Conservation (phyloP, 2,113 vertebrate genomes). For the Peromyscus maniculatus region DNA sequence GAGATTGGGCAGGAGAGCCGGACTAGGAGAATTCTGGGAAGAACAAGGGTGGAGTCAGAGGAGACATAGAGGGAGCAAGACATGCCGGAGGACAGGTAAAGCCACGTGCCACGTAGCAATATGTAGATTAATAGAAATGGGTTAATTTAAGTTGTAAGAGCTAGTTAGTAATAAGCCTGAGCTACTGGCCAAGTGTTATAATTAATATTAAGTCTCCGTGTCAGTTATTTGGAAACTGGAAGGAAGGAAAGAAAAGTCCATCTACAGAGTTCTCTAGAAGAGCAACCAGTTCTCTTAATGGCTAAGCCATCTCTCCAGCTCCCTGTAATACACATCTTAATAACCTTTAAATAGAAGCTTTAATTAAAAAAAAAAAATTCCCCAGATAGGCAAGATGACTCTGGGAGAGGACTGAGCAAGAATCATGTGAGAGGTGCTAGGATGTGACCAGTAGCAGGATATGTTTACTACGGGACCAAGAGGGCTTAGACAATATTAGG, state of each 20-base stretch:
- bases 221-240: neutral
- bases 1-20: neutral
- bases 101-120: neutral
- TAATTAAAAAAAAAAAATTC: neutral
- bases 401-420: neutral
- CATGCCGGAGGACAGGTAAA: neutral
- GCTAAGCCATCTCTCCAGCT: neutral
- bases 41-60: neutral
- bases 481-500: neutral
- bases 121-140: neutral
- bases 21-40: neutral
- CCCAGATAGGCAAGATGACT: neutral
- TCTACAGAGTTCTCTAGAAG: neutral
- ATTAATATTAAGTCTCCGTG: neutral
- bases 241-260: neutral
- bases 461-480: neutral
- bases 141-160: neutral
- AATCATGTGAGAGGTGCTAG: neutral
- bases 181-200: neutral
- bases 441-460: neutral
- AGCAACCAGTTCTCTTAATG: neutral
- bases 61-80: neutral
- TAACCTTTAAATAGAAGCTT: neutral
- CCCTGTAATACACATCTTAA: neutral
- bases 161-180: neutral